These are phyloP conservation scores for Himalopsyche kuldschensis DNA, from an alignment of 2,888 invertebrate genomes.

Conservation along the genomic window DNA sequence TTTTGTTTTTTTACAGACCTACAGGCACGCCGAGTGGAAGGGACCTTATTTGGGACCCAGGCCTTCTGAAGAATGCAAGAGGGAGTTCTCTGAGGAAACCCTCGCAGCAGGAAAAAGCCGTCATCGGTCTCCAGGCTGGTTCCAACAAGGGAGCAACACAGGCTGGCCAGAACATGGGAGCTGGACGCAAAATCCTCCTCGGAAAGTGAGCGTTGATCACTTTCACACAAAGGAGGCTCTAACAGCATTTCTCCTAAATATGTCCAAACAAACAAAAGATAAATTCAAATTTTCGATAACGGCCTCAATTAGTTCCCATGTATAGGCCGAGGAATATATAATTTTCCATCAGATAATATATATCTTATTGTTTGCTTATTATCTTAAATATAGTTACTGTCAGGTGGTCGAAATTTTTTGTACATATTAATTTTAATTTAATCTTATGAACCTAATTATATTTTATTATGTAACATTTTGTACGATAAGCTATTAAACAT, in stretches of 20 bases:
- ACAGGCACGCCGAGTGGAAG: constrained; percentile 80
- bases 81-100: constrained; percentile 91
- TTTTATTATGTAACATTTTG: constrained; percentile 35
- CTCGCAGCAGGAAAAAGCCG: constrained; percentile 83
- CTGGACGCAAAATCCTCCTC: constrained; percentile 85
- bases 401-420: constrained; percentile 17
- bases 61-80: constrained; percentile 90
- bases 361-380: not conserved
- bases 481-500: constrained; percentile 22
- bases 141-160: constrained; percentile 95
- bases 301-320: not conserved
- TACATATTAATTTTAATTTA: constrained; percentile 28
- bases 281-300: not conserved
- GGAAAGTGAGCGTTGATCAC: constrained; percentile 70
- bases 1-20: constrained; percentile 61
- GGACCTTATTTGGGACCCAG: constrained; percentile 93
- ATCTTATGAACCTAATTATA: constrained; percentile 36
- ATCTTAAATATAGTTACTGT: not conserved
- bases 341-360: not conserved
- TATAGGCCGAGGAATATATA: not conserved
- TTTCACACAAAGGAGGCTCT: constrained; percentile 13
- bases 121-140: constrained; percentile 94
- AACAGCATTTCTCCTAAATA: not conserved
- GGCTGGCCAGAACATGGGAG: constrained; percentile 87
- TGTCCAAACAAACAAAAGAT: not conserved